These are phyloP conservation scores for Leptatherina wallacei DNA, from an alignment of 2,797 vertebrate genomes.

Conservation along the genomic window DNA sequence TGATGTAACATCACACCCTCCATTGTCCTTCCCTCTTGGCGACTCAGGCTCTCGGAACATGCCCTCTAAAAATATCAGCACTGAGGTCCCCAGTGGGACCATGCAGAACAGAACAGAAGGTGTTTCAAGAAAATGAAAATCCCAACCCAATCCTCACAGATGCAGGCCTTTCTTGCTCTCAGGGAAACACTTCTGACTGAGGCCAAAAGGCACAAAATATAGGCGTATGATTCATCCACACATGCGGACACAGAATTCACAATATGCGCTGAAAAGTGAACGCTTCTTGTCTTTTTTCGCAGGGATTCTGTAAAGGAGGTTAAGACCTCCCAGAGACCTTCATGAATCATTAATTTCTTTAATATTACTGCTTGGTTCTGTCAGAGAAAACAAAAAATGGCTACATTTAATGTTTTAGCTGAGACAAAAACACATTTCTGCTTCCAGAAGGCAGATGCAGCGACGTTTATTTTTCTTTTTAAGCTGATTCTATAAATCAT, in stretches of 20 bases:
- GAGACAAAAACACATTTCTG: constrained; percentile 12
- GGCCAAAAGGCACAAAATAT: constrained; percentile 82
- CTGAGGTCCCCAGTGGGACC: constrained; percentile 79
- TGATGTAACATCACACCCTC: constrained; percentile 87
- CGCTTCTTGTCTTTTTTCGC: constrained; percentile 43
- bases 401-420: constrained; percentile 32
- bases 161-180: constrained; percentile 77
- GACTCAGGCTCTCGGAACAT: constrained; percentile 83
- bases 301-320: constrained; percentile 53
- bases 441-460: not conserved
- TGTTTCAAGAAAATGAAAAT: constrained; percentile 87
- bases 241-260: constrained; percentile 57
- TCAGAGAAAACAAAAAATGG: constrained; percentile 54
- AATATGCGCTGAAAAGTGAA: constrained; percentile 63
- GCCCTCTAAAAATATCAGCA: constrained; percentile 87
- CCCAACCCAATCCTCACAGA: constrained; percentile 83
- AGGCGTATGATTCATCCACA: constrained; percentile 76
- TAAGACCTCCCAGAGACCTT: constrained; percentile 51
- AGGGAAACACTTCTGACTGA: constrained; percentile 78
- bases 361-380: constrained; percentile 51
- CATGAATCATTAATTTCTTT: constrained; percentile 71
- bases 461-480: not conserved
- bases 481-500: not conserved
- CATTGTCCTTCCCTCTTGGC: constrained; percentile 86
- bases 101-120: constrained; percentile 84